These are phyloP conservation scores for Syrrhaptes paradoxus DNA, from an alignment of 2,113 vertebrate species.

Conservation along the genomic window DNA sequence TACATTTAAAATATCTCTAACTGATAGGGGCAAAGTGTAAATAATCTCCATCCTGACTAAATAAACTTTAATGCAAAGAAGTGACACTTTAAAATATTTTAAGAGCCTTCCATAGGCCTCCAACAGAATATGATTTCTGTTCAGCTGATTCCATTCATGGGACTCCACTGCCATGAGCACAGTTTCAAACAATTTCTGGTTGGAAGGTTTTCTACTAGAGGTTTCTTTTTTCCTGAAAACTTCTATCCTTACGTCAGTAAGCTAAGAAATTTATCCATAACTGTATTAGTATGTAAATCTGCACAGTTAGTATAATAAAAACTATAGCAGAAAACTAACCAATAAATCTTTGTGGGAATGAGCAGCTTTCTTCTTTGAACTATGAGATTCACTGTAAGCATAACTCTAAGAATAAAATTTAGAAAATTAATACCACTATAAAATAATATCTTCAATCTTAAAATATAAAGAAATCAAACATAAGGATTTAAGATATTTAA, in stretches of 20 bases:
- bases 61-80: not conserved
- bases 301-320: not conserved
- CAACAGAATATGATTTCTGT: not conserved
- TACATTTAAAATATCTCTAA: not conserved
- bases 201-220: not conserved
- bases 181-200: not conserved
- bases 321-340: constrained; percentile 79
- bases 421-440: not conserved
- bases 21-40: not conserved
- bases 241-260: not conserved
- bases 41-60: not conserved
- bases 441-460: not conserved
- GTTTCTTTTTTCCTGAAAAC: not conserved
- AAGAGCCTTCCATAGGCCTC: not conserved
- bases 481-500: not conserved
- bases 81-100: not conserved
- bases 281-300: not conserved
- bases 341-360: constrained; percentile 83
- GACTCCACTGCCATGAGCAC: not conserved
- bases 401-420: constrained; percentile 79
- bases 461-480: not conserved
- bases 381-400: constrained; percentile 81
- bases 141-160: not conserved
- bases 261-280: not conserved
- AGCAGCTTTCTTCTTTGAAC: constrained; percentile 79